phyloP scores from a whole-genome alignment of 2,888 invertebrate genomes.

The Neoscelio sp. region DNA sequence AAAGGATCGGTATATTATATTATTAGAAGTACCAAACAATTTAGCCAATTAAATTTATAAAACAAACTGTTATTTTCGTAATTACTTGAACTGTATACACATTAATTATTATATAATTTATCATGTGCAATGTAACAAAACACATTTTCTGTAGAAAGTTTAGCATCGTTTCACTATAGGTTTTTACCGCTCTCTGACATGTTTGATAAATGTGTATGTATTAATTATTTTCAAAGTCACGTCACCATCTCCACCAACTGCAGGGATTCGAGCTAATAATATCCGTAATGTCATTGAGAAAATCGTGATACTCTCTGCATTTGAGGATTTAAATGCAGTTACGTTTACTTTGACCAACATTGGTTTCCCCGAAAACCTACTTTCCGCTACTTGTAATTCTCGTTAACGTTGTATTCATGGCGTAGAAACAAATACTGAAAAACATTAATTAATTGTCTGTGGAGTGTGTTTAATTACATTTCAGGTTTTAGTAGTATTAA shows the following conservation, averaged over 20 bases:
- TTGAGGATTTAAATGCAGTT: background rate
- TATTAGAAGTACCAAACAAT: too few species aligned
- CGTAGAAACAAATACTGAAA: background rate
- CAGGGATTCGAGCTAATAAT: constrained; percentile 2
- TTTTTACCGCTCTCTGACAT: constrained; percentile 25
- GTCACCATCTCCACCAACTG: background rate
- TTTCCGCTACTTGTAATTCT: constrained; percentile 12
- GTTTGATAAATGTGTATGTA: constrained; percentile 44
- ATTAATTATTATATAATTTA: too few species aligned
- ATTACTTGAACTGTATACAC: too few species aligned
- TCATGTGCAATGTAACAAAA: background rate
- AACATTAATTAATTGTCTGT: constrained; percentile 4
- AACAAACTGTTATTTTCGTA: too few species aligned
- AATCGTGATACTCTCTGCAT: constrained; percentile 27
- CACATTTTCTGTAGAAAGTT: constrained; percentile 46
- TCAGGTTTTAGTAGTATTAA: too few species aligned
- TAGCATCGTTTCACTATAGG: constrained; percentile 43
- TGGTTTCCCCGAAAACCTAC: constrained; percentile 21
- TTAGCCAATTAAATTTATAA: too few species aligned
- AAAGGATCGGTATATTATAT: too few species aligned
- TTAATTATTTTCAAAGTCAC: constrained; percentile 30
- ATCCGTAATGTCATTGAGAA: constrained; percentile 25
- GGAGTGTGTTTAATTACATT: too few species aligned
- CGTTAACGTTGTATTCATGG: background rate
- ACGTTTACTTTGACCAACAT: background rate